phyloP scores from a whole-genome alignment of 2,888 invertebrate species.

The Macaria notata region DNA sequence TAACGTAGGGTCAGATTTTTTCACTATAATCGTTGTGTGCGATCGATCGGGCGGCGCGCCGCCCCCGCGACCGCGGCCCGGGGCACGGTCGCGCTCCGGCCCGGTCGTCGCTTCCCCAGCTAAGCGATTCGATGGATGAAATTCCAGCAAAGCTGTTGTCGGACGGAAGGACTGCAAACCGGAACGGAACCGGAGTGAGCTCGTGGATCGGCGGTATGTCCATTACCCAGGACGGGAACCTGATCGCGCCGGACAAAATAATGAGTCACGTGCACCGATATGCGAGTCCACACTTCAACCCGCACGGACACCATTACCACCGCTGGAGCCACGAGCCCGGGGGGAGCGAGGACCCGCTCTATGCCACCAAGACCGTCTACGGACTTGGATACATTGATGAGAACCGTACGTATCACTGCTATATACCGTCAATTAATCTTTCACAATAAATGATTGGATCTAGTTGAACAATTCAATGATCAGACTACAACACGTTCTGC shows the following conservation, averaged over 20 bases:
- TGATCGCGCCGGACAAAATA: conserved; percentile 78
- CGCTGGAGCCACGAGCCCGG: conserved; percentile 79
- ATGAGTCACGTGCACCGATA: conserved; percentile 78
- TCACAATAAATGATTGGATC: conserved; percentile 24
- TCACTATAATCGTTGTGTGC: conserved; percentile 47
- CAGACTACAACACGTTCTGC: neutral
- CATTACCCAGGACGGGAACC: conserved; percentile 77
- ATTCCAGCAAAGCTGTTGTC: conserved; percentile 82
- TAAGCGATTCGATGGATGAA: conserved; percentile 79
- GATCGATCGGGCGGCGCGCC: conserved; percentile 67
- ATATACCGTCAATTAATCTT: conserved; percentile 47
- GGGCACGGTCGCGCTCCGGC: conserved; percentile 69
- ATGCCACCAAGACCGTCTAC: conserved; percentile 82
- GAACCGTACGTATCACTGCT: conserved; percentile 76
- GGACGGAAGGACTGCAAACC: conserved; percentile 72
- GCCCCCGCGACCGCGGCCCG: conserved; percentile 55
- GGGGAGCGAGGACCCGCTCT: conserved; percentile 75
- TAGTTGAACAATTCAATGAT: too few relatives aligned
- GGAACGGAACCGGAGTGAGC: conserved; percentile 68
- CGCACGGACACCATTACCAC: conserved; percentile 75
- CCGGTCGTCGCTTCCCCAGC: conserved; percentile 67
- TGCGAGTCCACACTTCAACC: conserved; percentile 78
- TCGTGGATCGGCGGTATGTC: conserved; percentile 81
- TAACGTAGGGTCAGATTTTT: conserved; percentile 62
- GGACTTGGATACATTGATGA: conserved; percentile 79